These are phyloP conservation scores for Molossus molossus DNA, from an alignment of 2,797 vertebrate species.

Conservation along the genomic window DNA sequence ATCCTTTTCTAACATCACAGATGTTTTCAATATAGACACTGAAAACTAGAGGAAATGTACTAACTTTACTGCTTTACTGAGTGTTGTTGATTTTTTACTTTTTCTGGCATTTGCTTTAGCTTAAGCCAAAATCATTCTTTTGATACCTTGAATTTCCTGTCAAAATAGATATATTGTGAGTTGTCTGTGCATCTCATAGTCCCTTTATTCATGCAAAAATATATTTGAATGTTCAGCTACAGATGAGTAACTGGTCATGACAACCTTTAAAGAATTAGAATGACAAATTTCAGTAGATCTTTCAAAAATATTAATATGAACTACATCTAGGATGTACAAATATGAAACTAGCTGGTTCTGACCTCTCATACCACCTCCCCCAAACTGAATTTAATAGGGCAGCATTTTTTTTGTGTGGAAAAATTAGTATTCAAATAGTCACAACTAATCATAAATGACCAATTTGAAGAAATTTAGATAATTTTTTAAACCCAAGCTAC, in stretches of 20 bases:
- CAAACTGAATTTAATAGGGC: background rate
- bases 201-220: background rate
- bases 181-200: background rate
- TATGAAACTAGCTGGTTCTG: background rate
- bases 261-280: background rate
- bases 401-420: background rate
- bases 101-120: slow-evolving; percentile 68
- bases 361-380: background rate
- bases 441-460: background rate
- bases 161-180: slow-evolving; percentile 46
- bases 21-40: slow-evolving; percentile 75
- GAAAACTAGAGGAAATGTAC: slow-evolving; percentile 75
- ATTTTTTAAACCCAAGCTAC: background rate
- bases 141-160: slow-evolving; percentile 33
- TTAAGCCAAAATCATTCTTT: slow-evolving; percentile 65
- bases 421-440: background rate
- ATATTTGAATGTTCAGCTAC: background rate
- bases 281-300: background rate
- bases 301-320: slow-evolving; percentile 15
- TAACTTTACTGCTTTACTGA: slow-evolving; percentile 69
- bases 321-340: background rate
- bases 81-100: slow-evolving; percentile 61
- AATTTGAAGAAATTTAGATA: slow-evolving; percentile 27
- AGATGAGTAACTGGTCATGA: background rate
- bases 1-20: slow-evolving; percentile 56